phyloP scores from a whole-genome alignment of 1,140 invertebrate genomes.

The Grapholita molesta region DNA sequence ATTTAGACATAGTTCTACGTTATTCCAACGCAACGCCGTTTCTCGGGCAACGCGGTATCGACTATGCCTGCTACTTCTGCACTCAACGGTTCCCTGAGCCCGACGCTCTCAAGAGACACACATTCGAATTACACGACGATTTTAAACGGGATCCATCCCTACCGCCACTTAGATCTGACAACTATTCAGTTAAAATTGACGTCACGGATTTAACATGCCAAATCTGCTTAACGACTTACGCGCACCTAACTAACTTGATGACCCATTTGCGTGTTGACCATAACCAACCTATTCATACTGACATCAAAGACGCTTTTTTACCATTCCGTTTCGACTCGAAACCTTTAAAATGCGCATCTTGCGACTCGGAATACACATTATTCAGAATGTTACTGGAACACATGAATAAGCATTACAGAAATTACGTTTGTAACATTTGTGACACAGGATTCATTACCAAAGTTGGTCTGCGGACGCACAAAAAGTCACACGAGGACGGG shows the following conservation, averaged over 20 bases:
- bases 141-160: constrained; percentile 28
- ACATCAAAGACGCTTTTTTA: constrained; percentile 38
- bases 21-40: constrained; percentile 38
- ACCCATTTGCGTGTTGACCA: constrained; percentile 29
- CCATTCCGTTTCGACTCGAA: constrained; percentile 38
- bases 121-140: constrained; percentile 35
- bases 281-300: constrained; percentile 26
- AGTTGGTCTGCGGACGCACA: constrained; percentile 67
- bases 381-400: constrained; percentile 39
- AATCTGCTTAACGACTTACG: constrained; percentile 27
- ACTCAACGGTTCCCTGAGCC: neutral
- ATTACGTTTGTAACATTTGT: constrained; percentile 44
- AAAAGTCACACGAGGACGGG: constrained; percentile 74
- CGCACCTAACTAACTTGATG: constrained; percentile 26
- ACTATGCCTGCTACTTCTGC: constrained; percentile 26
- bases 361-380: constrained; percentile 20
- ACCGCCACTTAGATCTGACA: constrained; percentile 19
- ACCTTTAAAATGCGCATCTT: constrained; percentile 2
- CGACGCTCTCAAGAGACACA: constrained; percentile 22
- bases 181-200: constrained; percentile 30
- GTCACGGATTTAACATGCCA: constrained; percentile 35
- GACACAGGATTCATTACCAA: constrained; percentile 41
- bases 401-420: constrained; percentile 42
- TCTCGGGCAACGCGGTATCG: neutral
- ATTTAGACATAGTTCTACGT: constrained; percentile 36